Base-by-base conservation (phyloP, 2,113 vertebrate genomes). In the Eublepharis macularius region DNA sequence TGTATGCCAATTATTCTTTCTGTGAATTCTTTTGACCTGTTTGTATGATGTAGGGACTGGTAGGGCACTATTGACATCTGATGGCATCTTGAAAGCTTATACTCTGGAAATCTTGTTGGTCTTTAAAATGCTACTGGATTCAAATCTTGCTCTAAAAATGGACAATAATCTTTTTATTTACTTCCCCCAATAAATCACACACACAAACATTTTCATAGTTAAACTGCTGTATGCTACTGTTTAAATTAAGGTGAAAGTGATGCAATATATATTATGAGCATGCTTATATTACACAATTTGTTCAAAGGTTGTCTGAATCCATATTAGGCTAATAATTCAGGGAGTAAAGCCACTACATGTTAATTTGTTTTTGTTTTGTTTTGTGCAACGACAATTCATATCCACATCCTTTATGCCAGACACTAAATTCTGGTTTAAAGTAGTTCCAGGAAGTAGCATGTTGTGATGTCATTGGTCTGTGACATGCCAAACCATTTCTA, bases 181-280 rank as follows among this genome's bases (percentile, higher is more conserved):
- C 68, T 4, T 17, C 4, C 17, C 41, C 26, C 54, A 70, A 81
- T 75, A 88, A 1, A 34, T 85, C 60, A 81, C 78, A 82, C 34
- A 81, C 80, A 80, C n/a, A 57, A n/a, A 57, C 68, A n/a, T 88
- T 89, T 92, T 88, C 65, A 83, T 89, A 88, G 36, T 79, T 75
- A 90, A 90, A 86, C 41, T 65, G 45, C 57, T 76, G 4, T 34
- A 19, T 34, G 6, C 60, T 65, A 66, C 29, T 65, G 65, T 80
- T 65, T 65, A 1, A 24, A 34, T 16, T 12, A 49, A 81, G 16
- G 17, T 8, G 9, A 76, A 77, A 76, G 7, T 32, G 29, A 47
- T 84, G 19, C 47, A 36, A 68, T 11, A 51, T 76, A 10, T 36
- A 26, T 19, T 54, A 66, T 76, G 54, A 49, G 21, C 4, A 36